Evolutionary conservation across 2,888 invertebrate species (phyloP).

Genomic region (Yponomeuta plumbellus): DNA sequence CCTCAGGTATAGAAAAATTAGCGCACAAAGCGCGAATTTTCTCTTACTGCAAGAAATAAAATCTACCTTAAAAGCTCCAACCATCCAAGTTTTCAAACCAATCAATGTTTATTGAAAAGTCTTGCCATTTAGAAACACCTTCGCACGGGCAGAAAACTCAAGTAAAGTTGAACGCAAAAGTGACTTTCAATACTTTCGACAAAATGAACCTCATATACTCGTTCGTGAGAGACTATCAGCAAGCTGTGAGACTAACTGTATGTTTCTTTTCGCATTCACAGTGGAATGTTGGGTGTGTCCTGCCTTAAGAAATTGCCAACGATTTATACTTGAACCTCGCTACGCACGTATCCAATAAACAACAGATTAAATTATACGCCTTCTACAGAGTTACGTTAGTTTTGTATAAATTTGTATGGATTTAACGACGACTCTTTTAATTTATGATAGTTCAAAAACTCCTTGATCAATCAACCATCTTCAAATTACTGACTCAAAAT

Average conservation of each 20-base stretch:
- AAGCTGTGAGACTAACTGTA: not conserved
- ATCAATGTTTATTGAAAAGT: slow-evolving; percentile 11
- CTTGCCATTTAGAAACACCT: slow-evolving; percentile 5
- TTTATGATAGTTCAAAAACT: not conserved
- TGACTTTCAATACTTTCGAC: not conserved
- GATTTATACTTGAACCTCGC: slow-evolving; percentile 1
- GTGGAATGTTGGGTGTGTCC: slow-evolving; percentile 12
- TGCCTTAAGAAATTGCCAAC: slow-evolving; percentile 7
- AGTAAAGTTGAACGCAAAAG: not conserved
- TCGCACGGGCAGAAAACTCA: not conserved
- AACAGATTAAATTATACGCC: slow-evolving; percentile 11
- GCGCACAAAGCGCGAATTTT: not conserved
- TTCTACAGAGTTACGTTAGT: not conserved
- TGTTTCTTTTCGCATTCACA: not conserved
- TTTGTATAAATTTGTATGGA: not conserved
- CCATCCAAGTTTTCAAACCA: not conserved
- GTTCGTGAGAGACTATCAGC: not conserved
- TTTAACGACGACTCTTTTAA: not conserved
- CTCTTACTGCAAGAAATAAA: not conserved
- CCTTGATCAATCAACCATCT: no score
- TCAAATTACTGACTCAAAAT: no score
- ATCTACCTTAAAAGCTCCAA: not conserved
- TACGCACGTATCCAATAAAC: slow-evolving; percentile 1
- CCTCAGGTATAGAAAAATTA: not conserved
- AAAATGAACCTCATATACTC: not conserved